phyloP scores from a whole-genome alignment of 2,797 vertebrate genomes.

The Tauraco hartlaubi region DNA sequence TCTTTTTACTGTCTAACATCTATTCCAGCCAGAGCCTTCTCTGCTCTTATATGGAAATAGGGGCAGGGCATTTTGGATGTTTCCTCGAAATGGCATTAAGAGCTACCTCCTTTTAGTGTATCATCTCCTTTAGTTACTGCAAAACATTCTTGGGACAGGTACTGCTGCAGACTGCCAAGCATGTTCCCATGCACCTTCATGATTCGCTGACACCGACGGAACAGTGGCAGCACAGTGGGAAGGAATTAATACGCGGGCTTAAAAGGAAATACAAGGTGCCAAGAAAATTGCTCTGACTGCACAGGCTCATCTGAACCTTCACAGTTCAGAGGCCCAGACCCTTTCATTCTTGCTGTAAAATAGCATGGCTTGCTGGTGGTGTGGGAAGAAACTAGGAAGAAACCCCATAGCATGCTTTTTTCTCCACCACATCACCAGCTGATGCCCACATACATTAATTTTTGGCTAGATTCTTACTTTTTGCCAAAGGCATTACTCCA shows the following conservation, averaged over 20 bases:
- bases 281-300: conserved; percentile 16
- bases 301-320: not conserved
- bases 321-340: not conserved
- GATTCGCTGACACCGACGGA: not conserved
- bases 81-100: conserved; percentile 57
- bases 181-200: not conserved
- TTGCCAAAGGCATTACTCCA: not conserved
- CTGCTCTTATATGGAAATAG: conserved; percentile 21
- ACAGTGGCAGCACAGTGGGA: conserved; percentile 46
- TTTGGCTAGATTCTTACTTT: not conserved
- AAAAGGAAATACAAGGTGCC: not conserved
- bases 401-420: not conserved
- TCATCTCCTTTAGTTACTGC: conserved; percentile 36
- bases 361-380: not conserved
- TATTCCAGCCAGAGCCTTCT: conserved; percentile 22
- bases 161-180: not conserved
- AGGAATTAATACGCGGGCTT: conserved; percentile 32
- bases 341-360: not conserved
- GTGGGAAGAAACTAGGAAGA: not conserved
- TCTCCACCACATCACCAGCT: not conserved
- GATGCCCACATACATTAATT: not conserved
- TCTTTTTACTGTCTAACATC: conserved; percentile 57
- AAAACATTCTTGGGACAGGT: conserved; percentile 57
- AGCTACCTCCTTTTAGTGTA: not conserved
- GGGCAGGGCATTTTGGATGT: not conserved